phyloP scores from a whole-genome alignment of 2,888 invertebrate species.

The Pterobdella sp. region DNA sequence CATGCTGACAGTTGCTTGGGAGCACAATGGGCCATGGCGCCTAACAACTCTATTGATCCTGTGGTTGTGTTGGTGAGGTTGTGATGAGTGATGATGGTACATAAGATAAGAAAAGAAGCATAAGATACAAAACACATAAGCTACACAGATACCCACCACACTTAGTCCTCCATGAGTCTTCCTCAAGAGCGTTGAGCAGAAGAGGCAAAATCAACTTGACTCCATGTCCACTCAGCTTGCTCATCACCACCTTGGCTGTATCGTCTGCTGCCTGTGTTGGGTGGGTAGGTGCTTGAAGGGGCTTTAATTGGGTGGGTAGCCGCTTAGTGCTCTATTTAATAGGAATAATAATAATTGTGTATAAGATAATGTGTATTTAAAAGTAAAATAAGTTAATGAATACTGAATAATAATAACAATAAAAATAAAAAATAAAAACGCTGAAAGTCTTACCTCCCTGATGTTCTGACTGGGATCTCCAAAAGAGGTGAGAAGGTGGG shows the following conservation, averaged over 20 bases:
- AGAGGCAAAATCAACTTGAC: constrained; percentile 93
- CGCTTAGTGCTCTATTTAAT: background rate
- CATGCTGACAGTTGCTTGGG: constrained; percentile 96
- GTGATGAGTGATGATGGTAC: background rate
- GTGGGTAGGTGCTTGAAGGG: background rate
- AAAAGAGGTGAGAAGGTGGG: constrained; percentile 85
- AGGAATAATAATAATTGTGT: too few species aligned
- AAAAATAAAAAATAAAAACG: too few species aligned
- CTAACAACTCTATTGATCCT: constrained; percentile 88
- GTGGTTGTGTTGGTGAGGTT: background rate
- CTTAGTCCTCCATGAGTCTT: constrained; percentile 92
- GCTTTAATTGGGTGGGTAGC: background rate
- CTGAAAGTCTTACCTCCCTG: constrained; percentile 63
- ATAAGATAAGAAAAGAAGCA: background rate
- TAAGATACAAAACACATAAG: background rate
- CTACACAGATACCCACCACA: constrained; percentile 40
- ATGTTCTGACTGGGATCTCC: constrained; percentile 90
- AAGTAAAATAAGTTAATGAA: too few species aligned
- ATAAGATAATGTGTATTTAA: too few species aligned
- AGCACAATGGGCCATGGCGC: constrained; percentile 97
- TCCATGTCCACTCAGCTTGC: constrained; percentile 87
- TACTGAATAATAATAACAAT: too few species aligned
- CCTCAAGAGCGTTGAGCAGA: constrained; percentile 80
- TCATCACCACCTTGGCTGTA: constrained; percentile 83
- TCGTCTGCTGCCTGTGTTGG: constrained; percentile 78